These are phyloP conservation scores for Notarius quadriscutis DNA, from an alignment of 2,113 vertebrate species.

Conservation along the genomic window DNA sequence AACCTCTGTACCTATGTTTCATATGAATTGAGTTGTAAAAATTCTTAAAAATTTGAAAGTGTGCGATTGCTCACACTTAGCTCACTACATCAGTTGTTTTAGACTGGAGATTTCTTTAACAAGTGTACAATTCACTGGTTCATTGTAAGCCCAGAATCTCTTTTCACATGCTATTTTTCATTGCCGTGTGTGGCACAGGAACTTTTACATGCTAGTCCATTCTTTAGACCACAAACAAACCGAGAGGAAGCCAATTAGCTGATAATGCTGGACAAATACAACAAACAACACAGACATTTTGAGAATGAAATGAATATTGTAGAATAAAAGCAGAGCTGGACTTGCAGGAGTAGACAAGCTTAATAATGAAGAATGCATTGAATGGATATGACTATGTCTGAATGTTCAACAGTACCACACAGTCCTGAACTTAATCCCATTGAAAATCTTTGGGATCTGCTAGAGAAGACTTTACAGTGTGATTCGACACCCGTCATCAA, in stretches of 20 bases:
- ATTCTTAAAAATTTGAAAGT: background rate
- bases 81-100: background rate
- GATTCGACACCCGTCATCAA: no score
- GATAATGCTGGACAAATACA: conserved; percentile 51
- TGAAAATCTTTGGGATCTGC: no score
- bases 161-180: background rate
- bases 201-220: conserved; percentile 1
- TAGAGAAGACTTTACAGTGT: no score
- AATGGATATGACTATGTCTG: conserved; percentile 45
- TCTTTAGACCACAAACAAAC: conserved; percentile 34
- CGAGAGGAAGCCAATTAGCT: conserved; percentile 43
- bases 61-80: background rate
- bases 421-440: no score
- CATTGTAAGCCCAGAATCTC: background rate
- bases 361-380: conserved; percentile 63
- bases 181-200: conserved; percentile 20
- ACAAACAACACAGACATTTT: conserved; percentile 29
- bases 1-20: background rate
- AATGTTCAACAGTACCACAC: conserved; percentile 44
- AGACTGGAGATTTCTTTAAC: background rate
- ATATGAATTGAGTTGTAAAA: background rate
- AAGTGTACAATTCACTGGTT: background rate
- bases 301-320: conserved; percentile 45
- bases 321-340: conserved; percentile 45
- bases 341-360: conserved; percentile 30